Conservation (phyloP, 2,797 vertebrate genomes). For the Nannoperca obscura region DNA sequence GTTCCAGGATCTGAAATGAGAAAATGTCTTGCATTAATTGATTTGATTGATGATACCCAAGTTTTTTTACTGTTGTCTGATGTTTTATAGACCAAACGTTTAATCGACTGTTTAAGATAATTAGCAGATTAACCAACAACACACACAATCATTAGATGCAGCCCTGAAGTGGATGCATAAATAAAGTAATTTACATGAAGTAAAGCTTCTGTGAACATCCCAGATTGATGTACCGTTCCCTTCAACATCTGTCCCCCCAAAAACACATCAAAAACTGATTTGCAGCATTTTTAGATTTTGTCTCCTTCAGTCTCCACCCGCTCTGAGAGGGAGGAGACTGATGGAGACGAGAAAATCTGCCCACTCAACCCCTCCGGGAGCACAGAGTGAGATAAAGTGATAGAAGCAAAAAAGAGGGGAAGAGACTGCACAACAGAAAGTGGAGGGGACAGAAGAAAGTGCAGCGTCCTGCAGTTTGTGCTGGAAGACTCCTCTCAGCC, state of each 20-base stretch:
- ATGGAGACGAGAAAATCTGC: constrained; percentile 46
- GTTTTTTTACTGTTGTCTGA: too few relatives aligned
- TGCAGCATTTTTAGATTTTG: constrained; percentile 31
- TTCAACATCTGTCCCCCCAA: not conserved
- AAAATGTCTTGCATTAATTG: too few relatives aligned
- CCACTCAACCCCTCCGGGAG: constrained; percentile 51
- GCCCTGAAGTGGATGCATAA: not conserved
- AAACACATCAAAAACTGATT: constrained; percentile 20
- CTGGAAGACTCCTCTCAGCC: constrained; percentile 26
- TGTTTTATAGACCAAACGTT: too few relatives aligned
- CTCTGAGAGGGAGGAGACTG: constrained; percentile 1
- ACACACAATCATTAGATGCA: too few relatives aligned
- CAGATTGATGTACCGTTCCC: not conserved
- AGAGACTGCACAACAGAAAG: constrained; percentile 35
- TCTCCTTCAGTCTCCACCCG: constrained; percentile 15
- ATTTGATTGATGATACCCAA: too few relatives aligned
- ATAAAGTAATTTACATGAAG: not conserved
- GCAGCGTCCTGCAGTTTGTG: constrained; percentile 20
- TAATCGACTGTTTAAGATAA: too few relatives aligned
- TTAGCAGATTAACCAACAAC: too few relatives aligned
- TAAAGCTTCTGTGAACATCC: constrained; percentile 1
- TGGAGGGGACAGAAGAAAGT: constrained; percentile 14
- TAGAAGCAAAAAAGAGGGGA: constrained; percentile 16
- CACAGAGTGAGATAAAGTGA: constrained; percentile 44
- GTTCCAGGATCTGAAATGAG: too few relatives aligned